These are phyloP conservation scores for Liopterus haemorrhoidalis DNA, from an alignment of 2,888 invertebrate genomes.

Conservation along the genomic window DNA sequence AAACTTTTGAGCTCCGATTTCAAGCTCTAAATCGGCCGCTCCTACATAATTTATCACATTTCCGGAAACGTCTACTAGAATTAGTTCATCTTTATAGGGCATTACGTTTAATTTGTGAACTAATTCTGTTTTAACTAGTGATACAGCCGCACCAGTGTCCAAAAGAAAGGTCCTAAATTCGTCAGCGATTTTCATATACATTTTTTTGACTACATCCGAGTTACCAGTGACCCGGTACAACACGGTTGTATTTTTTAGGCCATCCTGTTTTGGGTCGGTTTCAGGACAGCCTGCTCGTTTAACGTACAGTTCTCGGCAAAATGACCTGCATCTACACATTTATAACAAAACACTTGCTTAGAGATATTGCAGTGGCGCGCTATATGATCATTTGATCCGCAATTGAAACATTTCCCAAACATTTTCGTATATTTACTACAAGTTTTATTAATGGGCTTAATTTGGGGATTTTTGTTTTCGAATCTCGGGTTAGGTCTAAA, in stretches of 20 bases:
- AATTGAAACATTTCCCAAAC: slow-evolving; percentile 10
- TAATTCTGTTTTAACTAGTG: background rate
- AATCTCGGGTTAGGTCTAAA: no score
- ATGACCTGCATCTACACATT: slow-evolving; percentile 6
- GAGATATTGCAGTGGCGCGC: background rate
- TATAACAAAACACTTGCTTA: slow-evolving; percentile 6
- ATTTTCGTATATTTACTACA: slow-evolving; percentile 3
- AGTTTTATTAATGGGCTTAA: no score
- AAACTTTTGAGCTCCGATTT: background rate
- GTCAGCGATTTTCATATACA: background rate
- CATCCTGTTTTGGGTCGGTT: background rate
- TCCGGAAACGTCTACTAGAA: slow-evolving; percentile 12
- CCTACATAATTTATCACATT: background rate
- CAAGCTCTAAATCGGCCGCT: background rate
- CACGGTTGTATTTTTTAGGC: background rate
- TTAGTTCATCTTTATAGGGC: background rate
- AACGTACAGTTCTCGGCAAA: slow-evolving; percentile 1
- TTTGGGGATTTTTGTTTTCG: no score
- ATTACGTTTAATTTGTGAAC: background rate
- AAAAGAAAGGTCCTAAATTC: background rate
- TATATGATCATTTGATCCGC: slow-evolving; percentile 4
- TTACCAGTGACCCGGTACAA: slow-evolving; percentile 2
- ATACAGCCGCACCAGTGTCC: slow-evolving; percentile 7
- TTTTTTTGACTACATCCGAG: no score
- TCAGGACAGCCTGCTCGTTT: slow-evolving; percentile 2